Percentiles rank a stretch among this genome's conserved stretches.
These are phyloP conservation scores for Neoscelio sp. DNA, from an alignment of 2,888 invertebrate genomes.

Conservation along the genomic window DNA sequence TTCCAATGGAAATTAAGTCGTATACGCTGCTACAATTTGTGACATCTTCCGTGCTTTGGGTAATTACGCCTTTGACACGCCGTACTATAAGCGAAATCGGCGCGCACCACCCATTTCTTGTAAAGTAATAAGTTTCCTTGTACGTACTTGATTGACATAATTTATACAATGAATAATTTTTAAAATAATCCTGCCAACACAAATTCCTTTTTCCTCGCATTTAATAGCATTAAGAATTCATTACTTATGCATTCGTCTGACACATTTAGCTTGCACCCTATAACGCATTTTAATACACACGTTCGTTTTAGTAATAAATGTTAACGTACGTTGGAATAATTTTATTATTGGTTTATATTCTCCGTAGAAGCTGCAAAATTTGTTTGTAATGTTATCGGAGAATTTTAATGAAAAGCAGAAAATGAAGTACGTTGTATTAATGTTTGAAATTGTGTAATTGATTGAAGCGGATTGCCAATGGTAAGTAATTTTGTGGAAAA, in stretches of 20 bases:
- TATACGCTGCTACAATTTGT: too few species aligned
- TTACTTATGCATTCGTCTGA: conserved; percentile 34
- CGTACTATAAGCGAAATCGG: too few species aligned
- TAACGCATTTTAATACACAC: conserved; percentile 18
- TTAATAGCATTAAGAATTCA: conserved; percentile 8
- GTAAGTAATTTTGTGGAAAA: conserved; percentile 20
- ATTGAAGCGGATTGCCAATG: conserved; percentile 75
- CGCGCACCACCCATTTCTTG: conserved; percentile 99
- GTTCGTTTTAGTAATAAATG: conserved; percentile 28
- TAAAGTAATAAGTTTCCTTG: too few species aligned
- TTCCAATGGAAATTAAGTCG: too few species aligned
- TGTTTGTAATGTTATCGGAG: conserved; percentile 4
- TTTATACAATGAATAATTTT: too few species aligned
- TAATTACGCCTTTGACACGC: too few species aligned
- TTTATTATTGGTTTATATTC: conserved; percentile 11
- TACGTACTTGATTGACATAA: too few species aligned
- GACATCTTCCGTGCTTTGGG: too few species aligned
- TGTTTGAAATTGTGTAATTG: conserved; percentile 29
- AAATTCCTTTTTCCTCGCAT: conserved; percentile 23
- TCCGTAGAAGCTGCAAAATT: not conserved
- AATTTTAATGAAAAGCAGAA: not conserved
- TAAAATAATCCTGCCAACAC: conserved; percentile 5
- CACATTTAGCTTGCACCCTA: conserved; percentile 29
- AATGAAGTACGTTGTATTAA: conserved; percentile 23
- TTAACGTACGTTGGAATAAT: conserved; percentile 46